Evolutionary conservation across 2,113 vertebrate genomes (phyloP).

Genomic region (Gymnogyps californianus): DNA sequence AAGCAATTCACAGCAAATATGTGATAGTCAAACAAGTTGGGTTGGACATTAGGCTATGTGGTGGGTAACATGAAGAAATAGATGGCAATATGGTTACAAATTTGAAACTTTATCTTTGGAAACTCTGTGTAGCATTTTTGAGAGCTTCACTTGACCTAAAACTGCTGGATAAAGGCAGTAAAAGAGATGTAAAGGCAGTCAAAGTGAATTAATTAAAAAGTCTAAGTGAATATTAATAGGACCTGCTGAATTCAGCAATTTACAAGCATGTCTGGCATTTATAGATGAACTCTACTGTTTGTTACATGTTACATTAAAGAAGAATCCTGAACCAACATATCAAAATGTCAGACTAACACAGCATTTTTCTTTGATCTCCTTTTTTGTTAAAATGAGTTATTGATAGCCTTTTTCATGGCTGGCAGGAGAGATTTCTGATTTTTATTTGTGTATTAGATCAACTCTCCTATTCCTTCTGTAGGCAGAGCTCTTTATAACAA

Average conservation of each 20-base stretch:
- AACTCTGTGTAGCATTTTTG: neutral
- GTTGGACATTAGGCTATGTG: neutral
- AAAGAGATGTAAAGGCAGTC: constrained; percentile 8
- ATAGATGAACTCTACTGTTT: constrained; percentile 41
- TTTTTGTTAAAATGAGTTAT: constrained; percentile 61
- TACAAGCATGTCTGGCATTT: constrained; percentile 29
- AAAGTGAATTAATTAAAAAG: constrained; percentile 30
- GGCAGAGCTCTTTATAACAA: neutral
- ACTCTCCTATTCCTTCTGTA: neutral
- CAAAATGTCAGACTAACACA: constrained; percentile 42
- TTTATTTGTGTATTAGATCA: constrained; percentile 28
- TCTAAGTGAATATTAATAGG: constrained; percentile 36
- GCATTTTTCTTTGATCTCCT: constrained; percentile 32
- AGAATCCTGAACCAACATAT: constrained; percentile 24
- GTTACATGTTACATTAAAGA: constrained; percentile 50
- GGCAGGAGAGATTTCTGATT: constrained; percentile 30
- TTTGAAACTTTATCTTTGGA: constrained; percentile 3
- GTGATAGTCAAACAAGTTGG: neutral
- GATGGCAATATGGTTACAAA: neutral
- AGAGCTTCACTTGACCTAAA: neutral
- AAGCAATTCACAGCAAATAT: neutral
- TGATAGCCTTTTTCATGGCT: constrained; percentile 24
- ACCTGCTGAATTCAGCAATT: neutral
- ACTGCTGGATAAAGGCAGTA: neutral
- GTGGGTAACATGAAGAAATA: neutral